Conservation (phyloP, 2,113 vertebrate genomes). For the Notechis scutatus region DNA sequence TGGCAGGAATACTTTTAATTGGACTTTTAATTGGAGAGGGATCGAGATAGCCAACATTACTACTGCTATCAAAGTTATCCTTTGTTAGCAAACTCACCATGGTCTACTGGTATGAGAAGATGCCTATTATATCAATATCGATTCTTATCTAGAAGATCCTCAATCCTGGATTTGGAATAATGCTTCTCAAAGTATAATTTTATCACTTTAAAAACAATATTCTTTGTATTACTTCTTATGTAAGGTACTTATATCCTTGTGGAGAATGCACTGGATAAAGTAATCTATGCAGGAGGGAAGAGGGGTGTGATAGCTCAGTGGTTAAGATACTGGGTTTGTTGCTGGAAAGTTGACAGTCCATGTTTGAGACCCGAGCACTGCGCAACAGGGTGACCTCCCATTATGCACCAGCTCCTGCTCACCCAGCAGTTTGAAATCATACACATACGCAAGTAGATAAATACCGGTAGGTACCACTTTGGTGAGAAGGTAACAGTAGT, state of each 20-base stretch:
- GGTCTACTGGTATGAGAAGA: neutral
- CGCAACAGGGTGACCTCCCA: neutral
- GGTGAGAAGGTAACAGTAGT: neutral
- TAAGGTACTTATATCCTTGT: neutral
- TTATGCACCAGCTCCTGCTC: neutral
- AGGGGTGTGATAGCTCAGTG: neutral
- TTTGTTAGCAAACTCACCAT: neutral
- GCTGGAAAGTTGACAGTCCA: neutral
- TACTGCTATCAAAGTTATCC: too few relatives aligned
- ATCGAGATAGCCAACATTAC: too few relatives aligned
- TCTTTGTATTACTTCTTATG: neutral
- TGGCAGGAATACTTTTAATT: neutral
- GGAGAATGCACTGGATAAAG: neutral
- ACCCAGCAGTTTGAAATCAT: neutral
- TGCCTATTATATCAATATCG: neutral
- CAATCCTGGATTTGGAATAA: neutral
- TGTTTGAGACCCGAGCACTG: neutral
- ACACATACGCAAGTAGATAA: neutral
- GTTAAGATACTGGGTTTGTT: neutral
- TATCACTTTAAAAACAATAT: neutral
- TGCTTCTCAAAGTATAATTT: neutral
- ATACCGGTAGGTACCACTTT: neutral
- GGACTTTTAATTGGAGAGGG: neutral
- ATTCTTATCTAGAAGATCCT: neutral
- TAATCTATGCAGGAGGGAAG: neutral